Evolutionary conservation across 2,888 invertebrate genomes (phyloP).

Genomic region (Melanostoma scalare): DNA sequence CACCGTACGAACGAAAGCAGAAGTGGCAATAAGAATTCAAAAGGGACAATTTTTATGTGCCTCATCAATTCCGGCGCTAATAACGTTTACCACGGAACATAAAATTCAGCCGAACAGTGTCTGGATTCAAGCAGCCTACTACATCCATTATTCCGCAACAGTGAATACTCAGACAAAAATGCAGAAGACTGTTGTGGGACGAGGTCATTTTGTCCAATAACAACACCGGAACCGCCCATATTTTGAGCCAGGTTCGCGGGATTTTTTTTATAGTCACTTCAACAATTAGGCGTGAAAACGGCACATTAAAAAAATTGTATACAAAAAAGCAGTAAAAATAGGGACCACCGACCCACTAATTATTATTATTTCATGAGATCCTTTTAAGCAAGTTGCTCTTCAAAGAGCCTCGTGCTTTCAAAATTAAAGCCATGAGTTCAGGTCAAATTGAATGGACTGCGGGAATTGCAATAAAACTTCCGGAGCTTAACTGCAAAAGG

Average conservation of each 20-base stretch:
- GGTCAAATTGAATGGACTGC: constrained; percentile 40
- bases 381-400: constrained; percentile 13
- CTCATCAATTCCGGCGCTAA: constrained; percentile 62
- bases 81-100: constrained; percentile 59
- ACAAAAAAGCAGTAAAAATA: constrained; percentile 4
- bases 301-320: constrained; percentile 22
- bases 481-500: constrained; percentile 26
- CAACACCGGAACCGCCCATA: constrained; percentile 22
- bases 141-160: constrained; percentile 57
- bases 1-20: not conserved
- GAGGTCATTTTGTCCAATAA: constrained; percentile 11
- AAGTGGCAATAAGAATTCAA: constrained; percentile 50
- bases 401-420: constrained; percentile 16
- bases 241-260: constrained; percentile 20
- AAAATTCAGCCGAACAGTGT: constrained; percentile 54
- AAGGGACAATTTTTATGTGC: constrained; percentile 58
- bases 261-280: constrained; percentile 43
- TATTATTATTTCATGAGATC: constrained; percentile 54
- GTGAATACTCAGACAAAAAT: constrained; percentile 37
- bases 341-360: not conserved
- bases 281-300: constrained; percentile 59
- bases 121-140: constrained; percentile 42
- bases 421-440: constrained; percentile 27
- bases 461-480: constrained; percentile 50
- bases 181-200: constrained; percentile 23